phyloP scores from a whole-genome alignment of 1,140 invertebrate species.

The Heliconius hewitsoni region DNA sequence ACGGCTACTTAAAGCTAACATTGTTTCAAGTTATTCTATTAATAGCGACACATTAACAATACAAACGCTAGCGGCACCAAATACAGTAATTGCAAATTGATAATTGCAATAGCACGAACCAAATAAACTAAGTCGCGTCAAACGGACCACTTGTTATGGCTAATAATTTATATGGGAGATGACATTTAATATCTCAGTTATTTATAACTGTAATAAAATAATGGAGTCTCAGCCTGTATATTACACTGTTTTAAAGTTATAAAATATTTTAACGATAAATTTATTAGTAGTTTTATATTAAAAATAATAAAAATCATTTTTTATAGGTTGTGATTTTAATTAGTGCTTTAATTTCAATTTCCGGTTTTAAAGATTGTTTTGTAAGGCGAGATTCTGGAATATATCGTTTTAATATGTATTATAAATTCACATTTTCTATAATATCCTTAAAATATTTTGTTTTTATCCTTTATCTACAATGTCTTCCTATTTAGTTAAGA shows the following conservation, averaged over 20 bases:
- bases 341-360: not conserved
- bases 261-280: slow-evolving; percentile 6
- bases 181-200: slow-evolving; percentile 53
- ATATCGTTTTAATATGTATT: not conserved
- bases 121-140: slow-evolving; percentile 55
- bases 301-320: not conserved
- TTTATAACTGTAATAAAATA: slow-evolving; percentile 11
- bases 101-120: slow-evolving; percentile 57
- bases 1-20: not conserved
- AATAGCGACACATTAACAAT: slow-evolving; percentile 21
- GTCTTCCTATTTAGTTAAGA: too few species aligned
- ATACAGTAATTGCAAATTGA: slow-evolving; percentile 58
- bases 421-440: not conserved
- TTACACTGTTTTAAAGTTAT: slow-evolving; percentile 12
- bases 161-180: slow-evolving; percentile 62
- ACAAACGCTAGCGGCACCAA: slow-evolving; percentile 41
- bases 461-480: not conserved
- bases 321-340: not conserved
- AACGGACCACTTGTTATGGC: slow-evolving; percentile 47
- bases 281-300: slow-evolving; percentile 5
- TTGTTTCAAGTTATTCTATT: not conserved
- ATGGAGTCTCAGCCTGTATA: not conserved
- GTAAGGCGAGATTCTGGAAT: not conserved
- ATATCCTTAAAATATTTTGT: not conserved
- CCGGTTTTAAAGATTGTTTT: not conserved